Conservation (phyloP, 2,888 invertebrate genomes). For the Caradrina kadenii region DNA sequence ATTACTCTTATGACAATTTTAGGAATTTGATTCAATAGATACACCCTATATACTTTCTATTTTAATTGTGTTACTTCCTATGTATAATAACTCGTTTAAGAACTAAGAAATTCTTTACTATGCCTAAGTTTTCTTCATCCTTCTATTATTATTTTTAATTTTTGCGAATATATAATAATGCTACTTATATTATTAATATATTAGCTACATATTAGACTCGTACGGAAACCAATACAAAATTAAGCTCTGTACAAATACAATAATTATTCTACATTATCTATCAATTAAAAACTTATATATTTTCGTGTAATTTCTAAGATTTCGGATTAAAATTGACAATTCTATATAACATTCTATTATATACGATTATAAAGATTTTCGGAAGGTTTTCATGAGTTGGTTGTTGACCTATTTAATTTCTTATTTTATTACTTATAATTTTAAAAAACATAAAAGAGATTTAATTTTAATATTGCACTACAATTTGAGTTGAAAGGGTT, state of each 20-base stretch:
- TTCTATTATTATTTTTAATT: conserved; percentile 15
- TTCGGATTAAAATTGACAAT: conserved; percentile 55
- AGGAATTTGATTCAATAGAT: conserved; percentile 35
- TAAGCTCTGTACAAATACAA: conserved; percentile 35
- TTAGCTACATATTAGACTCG: conserved; percentile 16
- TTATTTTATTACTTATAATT: not conserved
- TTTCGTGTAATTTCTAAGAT: conserved; percentile 44
- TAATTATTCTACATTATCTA: conserved; percentile 39
- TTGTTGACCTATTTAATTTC: not conserved
- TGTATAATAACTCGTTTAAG: conserved; percentile 19
- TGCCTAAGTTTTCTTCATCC: conserved; percentile 19
- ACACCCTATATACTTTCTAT: conserved; percentile 7
- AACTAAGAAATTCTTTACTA: conserved; percentile 36
- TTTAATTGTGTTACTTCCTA: conserved; percentile 14
- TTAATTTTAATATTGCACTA: not conserved
- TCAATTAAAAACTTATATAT: conserved; percentile 37
- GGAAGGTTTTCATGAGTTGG: conserved; percentile 19
- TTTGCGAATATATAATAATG: conserved; percentile 24
- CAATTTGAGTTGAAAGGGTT: not conserved
- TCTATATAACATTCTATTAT: conserved; percentile 44
- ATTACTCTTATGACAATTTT: conserved; percentile 40
- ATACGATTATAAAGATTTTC: conserved; percentile 20
- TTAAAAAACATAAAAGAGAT: not conserved
- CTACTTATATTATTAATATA: conserved; percentile 24
- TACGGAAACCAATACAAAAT: conserved; percentile 39